Conservation (phyloP, 2,888 invertebrate genomes). For the Drosophila anomelani region DNA sequence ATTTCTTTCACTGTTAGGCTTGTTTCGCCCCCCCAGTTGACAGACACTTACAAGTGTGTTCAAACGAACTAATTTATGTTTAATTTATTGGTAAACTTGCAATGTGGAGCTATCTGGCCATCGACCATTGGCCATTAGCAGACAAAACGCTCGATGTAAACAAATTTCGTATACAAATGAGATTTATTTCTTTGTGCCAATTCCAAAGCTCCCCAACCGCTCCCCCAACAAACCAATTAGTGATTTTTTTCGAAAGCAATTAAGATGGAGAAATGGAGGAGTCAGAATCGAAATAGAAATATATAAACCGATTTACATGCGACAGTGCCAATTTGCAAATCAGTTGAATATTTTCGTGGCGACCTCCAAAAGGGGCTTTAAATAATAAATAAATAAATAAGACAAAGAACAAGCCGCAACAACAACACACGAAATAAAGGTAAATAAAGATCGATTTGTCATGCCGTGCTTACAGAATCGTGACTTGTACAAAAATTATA, state of each 20-base stretch:
- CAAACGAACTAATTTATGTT: slow-evolving; percentile 24
- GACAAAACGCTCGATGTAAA: slow-evolving; percentile 21
- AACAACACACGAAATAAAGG: too few species aligned
- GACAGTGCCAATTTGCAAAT: slow-evolving; percentile 58
- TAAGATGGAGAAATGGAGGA: slow-evolving; percentile 24
- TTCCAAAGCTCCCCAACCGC: slow-evolving; percentile 4
- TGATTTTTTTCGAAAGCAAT: slow-evolving; percentile 25
- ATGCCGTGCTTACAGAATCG: slow-evolving; percentile 57
- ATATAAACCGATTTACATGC: slow-evolving; percentile 40
- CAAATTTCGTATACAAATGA: slow-evolving; percentile 29
- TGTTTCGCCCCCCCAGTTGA: background rate
- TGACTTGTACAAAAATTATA: slow-evolving; percentile 56
- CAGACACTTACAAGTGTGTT: slow-evolving; percentile 23
- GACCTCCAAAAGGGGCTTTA: slow-evolving; percentile 27
- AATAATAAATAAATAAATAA: slow-evolving; percentile 8
- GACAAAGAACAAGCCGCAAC: background rate
- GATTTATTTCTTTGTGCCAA: slow-evolving; percentile 48
- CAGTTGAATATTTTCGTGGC: slow-evolving; percentile 39
- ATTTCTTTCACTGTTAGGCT: slow-evolving; percentile 6
- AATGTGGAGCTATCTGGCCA: slow-evolving; percentile 11
- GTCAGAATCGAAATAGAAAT: slow-evolving; percentile 4
- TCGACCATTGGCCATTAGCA: slow-evolving; percentile 25
- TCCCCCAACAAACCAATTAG: slow-evolving; percentile 39
- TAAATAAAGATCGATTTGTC: slow-evolving; percentile 59
- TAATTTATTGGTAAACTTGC: slow-evolving; percentile 21